Conservation (phyloP, 2,888 invertebrate genomes). For the Gryllus longicercus region DNA sequence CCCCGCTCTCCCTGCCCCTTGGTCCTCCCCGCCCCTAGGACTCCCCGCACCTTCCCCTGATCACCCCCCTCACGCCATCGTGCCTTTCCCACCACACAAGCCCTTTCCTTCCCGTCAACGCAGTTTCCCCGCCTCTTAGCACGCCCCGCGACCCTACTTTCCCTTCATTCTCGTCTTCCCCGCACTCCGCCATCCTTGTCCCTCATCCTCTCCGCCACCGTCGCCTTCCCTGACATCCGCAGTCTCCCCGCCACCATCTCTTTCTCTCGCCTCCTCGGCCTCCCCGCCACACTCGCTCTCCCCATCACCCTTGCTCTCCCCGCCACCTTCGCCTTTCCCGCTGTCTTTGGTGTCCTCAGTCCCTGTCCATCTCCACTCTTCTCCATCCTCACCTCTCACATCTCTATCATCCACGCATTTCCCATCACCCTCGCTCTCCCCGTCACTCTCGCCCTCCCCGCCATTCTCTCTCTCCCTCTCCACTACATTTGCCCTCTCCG, state of each 20-base stretch:
- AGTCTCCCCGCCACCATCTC: neutral
- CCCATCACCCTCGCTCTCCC: neutral
- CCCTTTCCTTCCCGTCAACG: neutral
- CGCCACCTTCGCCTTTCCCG: neutral
- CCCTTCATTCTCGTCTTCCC: neutral
- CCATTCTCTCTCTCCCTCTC: neutral
- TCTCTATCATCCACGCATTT: neutral
- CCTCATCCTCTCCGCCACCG: neutral
- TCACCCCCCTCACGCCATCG: neutral
- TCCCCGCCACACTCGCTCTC: neutral
- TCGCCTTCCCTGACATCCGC: neutral
- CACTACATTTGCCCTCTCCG: neutral
- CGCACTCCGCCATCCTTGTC: neutral
- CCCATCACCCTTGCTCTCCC: neutral
- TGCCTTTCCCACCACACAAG: neutral
- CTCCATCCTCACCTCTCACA: neutral
- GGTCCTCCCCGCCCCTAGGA: too few relatives aligned
- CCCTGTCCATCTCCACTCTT: neutral
- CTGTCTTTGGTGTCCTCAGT: neutral
- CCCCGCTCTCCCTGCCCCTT: too few relatives aligned
- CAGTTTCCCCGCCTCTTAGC: neutral
- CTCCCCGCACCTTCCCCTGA: neutral
- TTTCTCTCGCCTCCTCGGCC: neutral
- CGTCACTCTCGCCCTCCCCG: neutral
- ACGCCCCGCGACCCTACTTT: accelerated